These are phyloP conservation scores for Bombus pyrosoma DNA, from an alignment of 1,140 invertebrate species.

Conservation along the genomic window DNA sequence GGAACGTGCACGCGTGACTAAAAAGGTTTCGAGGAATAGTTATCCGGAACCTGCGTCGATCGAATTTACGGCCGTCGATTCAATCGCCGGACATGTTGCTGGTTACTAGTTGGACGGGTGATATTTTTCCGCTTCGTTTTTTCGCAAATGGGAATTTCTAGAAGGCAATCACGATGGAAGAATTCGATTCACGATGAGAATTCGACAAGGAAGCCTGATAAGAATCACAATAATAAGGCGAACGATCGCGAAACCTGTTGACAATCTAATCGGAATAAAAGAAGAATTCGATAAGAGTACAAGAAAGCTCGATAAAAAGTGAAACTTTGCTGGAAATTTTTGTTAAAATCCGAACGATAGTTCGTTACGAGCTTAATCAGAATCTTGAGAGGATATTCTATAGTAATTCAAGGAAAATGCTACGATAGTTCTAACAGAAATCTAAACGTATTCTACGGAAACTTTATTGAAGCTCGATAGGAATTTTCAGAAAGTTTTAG, in stretches of 20 bases:
- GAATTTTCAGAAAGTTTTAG: not conserved
- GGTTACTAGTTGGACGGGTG: not conserved
- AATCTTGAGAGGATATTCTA: not conserved
- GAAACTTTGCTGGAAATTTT: not conserved
- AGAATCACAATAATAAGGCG: too few species aligned
- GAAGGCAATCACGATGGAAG: not conserved
- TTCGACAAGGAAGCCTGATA: too few species aligned
- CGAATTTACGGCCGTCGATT: not conserved
- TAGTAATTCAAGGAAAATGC: not conserved
- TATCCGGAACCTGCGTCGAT: not conserved
- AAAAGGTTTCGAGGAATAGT: not conserved
- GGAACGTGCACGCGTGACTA: not conserved
- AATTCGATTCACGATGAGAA: too few species aligned
- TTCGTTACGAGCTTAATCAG: not conserved
- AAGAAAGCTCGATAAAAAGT: too few species aligned
- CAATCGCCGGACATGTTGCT: not conserved
- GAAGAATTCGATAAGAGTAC: not conserved
- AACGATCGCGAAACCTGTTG: too few species aligned
- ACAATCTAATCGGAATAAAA: too few species aligned
- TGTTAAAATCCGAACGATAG: not conserved
- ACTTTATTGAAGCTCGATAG: not conserved
- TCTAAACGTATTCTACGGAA: not conserved
- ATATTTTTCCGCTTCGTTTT: not conserved
- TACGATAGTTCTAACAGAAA: not conserved
- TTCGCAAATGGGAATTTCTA: not conserved